Conservation (phyloP, 1,140 invertebrate species). For the Bombus fervidus region DNA sequence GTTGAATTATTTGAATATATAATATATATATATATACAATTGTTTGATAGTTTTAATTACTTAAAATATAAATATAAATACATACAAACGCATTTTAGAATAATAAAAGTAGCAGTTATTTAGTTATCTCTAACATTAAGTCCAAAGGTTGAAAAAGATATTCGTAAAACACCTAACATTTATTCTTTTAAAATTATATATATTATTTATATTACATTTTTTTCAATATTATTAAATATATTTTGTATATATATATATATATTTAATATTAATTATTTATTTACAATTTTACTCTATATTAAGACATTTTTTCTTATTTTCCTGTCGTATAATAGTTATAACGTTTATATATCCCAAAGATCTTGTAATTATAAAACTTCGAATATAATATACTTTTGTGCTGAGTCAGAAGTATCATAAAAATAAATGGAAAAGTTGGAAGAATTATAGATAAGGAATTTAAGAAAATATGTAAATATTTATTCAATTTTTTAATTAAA, state of each 20-base stretch:
- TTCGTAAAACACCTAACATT: neutral
- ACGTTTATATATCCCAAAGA: neutral
- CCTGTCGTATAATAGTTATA: neutral
- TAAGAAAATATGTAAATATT: slow-evolving; percentile 1
- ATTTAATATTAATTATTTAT: neutral
- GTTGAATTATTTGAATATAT: neutral
- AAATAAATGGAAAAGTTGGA: neutral
- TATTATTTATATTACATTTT: too few species aligned
- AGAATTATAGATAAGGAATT: neutral
- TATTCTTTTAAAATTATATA: neutral
- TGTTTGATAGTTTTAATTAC: neutral
- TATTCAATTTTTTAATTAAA: neutral
- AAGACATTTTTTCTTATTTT: neutral
- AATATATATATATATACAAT: neutral
- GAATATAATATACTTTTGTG: too few species aligned
- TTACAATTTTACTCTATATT: neutral
- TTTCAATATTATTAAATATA: neutral
- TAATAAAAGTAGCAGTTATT: neutral
- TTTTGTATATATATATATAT: neutral
- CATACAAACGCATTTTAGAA: too few species aligned
- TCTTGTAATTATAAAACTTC: neutral
- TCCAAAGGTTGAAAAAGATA: slow-evolving; percentile 17
- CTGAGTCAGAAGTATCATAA: too few species aligned
- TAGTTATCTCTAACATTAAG: neutral
- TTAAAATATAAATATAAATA: too few species aligned